Evolutionary conservation across 1,140 invertebrate genomes (phyloP).

Genomic region (Sinonovacula constricta): DNA sequence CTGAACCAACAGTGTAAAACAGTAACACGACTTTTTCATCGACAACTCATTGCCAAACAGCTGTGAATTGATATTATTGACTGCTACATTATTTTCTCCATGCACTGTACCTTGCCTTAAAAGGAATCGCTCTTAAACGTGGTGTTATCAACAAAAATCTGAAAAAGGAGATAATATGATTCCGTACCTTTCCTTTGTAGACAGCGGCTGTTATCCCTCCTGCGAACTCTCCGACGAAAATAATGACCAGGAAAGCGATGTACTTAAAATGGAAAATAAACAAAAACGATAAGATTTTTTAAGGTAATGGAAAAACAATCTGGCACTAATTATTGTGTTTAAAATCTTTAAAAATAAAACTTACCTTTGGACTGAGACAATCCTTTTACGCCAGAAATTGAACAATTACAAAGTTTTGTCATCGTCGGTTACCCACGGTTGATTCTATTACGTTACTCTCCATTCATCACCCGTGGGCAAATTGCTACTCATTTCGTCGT

Average conservation of each 20-base stretch:
- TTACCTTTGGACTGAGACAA: too few species aligned
- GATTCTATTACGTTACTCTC: too few species aligned
- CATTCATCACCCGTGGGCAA: too few species aligned
- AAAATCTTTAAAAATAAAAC: too few species aligned
- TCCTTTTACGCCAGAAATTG: too few species aligned
- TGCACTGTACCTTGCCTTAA: not conserved
- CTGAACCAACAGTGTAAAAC: not conserved
- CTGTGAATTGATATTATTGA: not conserved
- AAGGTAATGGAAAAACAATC: not conserved
- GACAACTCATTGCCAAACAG: not conserved
- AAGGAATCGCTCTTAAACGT: not conserved
- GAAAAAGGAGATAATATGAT: not conserved
- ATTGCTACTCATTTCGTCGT: too few species aligned
- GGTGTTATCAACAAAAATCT: not conserved
- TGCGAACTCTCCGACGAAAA: slow-evolving; percentile 84
- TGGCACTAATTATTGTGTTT: too few species aligned
- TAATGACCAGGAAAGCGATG: slow-evolving; percentile 84
- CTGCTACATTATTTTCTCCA: not conserved
- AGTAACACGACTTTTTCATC: not conserved
- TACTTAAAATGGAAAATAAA: slow-evolving; percentile 79
- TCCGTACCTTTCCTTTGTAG: slow-evolving; percentile 84
- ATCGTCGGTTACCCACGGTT: too few species aligned
- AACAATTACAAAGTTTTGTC: too few species aligned
- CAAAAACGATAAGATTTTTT: not conserved
- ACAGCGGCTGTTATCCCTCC: slow-evolving; percentile 87